Evolutionary conservation across 2,888 invertebrate genomes (phyloP), one percentile per base, ranked within the genome.

Genomic region (Pemphredon lugubris): DNA sequence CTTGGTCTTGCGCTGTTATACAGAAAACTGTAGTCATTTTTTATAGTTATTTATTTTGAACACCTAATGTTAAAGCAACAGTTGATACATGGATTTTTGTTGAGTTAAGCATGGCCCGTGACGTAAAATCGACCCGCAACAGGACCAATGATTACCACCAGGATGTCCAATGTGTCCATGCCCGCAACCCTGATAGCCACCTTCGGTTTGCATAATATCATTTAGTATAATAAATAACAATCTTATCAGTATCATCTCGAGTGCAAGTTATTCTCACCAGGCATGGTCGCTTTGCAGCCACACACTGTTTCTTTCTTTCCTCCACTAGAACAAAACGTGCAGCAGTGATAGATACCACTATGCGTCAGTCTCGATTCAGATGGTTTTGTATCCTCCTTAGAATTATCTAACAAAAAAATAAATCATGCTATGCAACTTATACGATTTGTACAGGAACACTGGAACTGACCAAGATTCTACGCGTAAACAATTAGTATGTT

Each of bases 111-210:
- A 89, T 42, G 50, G 73, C 16, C 86, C 84, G 20, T 88, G 72
- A 54, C 80, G 83, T 50, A 85, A 82, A 50, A 84, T 81, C 11
- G 88, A 88, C 44, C 94, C 95, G 89, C 96, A 96, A 87, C 96
- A 96, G 45, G 95, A 96, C 96, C 96, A 96, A 90, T 96, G 96
- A 7, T 94, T 91, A 69, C 93, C 90, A 65, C 96, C 95, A 32
- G 95, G 95, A 91, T 96, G 95, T 39, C 95, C 95, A 50, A 92
- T 91, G 89, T 96, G 95, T 1, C 95, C 95, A 90, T 96, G 96
- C 0, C 96, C 96, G 84, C 96, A 96, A 7, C 96, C 95, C 90
- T 82, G 86, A 71, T 90, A 91, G 42, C 90, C 90, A 66, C 90
- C 90, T 90, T 75, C 26, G 61, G 54, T 64, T 51, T n/a, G 37